A percentile compares a stretch with the other conserved stretches of the same genome.
Evolutionary conservation across 2,797 vertebrate genomes (phyloP).

Genomic region (Phoxinus dragarum): DNA sequence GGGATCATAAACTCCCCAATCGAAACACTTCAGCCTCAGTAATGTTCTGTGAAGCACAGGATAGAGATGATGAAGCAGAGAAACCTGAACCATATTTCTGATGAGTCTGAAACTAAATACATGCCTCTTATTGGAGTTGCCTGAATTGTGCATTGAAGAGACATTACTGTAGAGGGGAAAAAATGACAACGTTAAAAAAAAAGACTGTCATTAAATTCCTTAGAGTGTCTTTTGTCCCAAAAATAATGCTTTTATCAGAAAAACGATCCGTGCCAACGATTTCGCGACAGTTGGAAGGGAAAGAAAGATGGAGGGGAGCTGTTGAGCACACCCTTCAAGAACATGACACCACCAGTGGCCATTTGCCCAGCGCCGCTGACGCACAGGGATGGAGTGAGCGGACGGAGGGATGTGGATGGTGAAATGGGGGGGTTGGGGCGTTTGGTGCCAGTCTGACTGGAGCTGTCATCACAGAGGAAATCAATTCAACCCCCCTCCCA

Average conservation of each 20-base stretch:
- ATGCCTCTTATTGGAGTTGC: constrained; percentile 60
- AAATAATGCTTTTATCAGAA: constrained; percentile 88
- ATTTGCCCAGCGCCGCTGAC: constrained; percentile 81
- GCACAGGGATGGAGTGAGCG: constrained; percentile 70
- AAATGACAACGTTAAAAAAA: constrained; percentile 59
- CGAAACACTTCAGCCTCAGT: constrained; percentile 12
- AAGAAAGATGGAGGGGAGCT: constrained; percentile 74
- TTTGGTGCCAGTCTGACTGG: constrained; percentile 95
- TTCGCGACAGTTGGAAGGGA: constrained; percentile 80
- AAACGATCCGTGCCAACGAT: constrained; percentile 83
- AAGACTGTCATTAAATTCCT: constrained; percentile 74
- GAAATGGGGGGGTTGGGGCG: constrained; percentile 57
- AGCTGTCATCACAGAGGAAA: constrained; percentile 94
- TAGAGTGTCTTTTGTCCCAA: constrained; percentile 80
- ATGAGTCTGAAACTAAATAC: constrained; percentile 60
- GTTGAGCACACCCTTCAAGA: constrained; percentile 78
- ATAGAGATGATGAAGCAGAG: constrained; percentile 58
- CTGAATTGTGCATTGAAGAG: constrained; percentile 61
- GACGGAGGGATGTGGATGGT: constrained; percentile 53
- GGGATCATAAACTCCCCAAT: constrained; percentile 29
- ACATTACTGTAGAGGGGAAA: constrained; percentile 60
- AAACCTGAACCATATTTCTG: constrained; percentile 56
- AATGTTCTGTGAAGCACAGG: constrained; percentile 52
- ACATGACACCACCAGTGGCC: constrained; percentile 88
- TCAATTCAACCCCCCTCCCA: constrained; percentile 83